Base-by-base conservation (phyloP, 2,888 invertebrate species). In the Hetaerina titia region DNA sequence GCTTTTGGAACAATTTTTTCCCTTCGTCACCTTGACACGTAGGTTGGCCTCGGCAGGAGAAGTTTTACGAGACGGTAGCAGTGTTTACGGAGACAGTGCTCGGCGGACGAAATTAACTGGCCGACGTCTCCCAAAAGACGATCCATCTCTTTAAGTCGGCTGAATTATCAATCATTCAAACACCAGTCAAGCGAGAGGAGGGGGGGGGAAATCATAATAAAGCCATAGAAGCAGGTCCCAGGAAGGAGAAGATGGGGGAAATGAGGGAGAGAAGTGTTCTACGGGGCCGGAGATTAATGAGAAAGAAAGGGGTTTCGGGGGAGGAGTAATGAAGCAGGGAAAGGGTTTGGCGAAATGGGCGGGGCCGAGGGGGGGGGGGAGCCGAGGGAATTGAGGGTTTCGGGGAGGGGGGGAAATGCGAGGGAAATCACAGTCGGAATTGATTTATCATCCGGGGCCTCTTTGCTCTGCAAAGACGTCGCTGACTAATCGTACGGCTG, bases 111-210 rank as follows among this genome's bases (percentile, higher is more conserved):
- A 81, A 81, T 81, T 81, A 81, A 81, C 81, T 11, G 81, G 13
- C 69, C 81, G 31, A 81, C 81, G 81, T 31, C 81, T 81, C 81
- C 7, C 81, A 31, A 31, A 81, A 81, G 81, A 81, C 31, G 31
- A 81, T 81, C 31, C 81, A 81, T 81, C 81, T 81, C 81, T 31
- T 81, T 11, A 81, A 81, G 81, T 25, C 81, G 25, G 11, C 25
- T 31, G 81, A 81, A 81, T 81, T 81, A 81, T 81, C 81, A 81
- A 81, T 81, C 81, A 81, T 81, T 81, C 81, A 81, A 81, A 69
- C 19, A 69, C 22, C 19, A 69, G 22, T 17, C 69, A 69, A 69
- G 31, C 31, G 13, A 11, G 81, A 45, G 45, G 4, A 2, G 45
- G 81, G 31, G 31, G 22, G 81, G 81, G 31, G 31, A 81, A 81